A percentile compares a stretch with the other conserved stretches of the same genome.
Evolutionary conservation across 2,888 invertebrate genomes (phyloP).

Genomic region (Cordilura impudica): DNA sequence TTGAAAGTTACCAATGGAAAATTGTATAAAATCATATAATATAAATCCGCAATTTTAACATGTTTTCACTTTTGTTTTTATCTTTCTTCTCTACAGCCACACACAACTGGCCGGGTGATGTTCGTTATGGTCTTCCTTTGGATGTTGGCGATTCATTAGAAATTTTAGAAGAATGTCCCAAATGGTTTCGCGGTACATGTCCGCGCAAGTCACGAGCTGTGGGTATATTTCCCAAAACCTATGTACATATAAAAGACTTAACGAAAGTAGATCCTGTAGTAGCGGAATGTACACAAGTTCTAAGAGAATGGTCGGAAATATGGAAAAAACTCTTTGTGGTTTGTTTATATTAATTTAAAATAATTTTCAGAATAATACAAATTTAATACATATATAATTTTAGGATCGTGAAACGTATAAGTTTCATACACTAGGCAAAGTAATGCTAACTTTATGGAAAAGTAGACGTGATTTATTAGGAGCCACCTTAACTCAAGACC

Average conservation of each 20-base stretch:
- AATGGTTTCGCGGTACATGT: slow-evolving; percentile 92
- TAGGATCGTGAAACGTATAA: slow-evolving; percentile 91
- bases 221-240: slow-evolving; percentile 88
- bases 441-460: slow-evolving; percentile 93
- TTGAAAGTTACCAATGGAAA: too few species aligned
- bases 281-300: slow-evolving; percentile 91
- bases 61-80: slow-evolving; percentile 42
- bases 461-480: slow-evolving; percentile 90
- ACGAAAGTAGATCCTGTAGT: slow-evolving; percentile 94
- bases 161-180: slow-evolving; percentile 90
- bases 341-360: slow-evolving; percentile 71
- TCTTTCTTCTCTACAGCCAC: slow-evolving; percentile 81
- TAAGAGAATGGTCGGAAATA: slow-evolving; percentile 94
- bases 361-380: not conserved
- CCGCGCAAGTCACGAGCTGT: slow-evolving; percentile 84
- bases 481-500: slow-evolving; percentile 94
- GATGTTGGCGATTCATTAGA: slow-evolving; percentile 96
- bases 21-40: too few species aligned
- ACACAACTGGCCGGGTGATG: slow-evolving; percentile 92
- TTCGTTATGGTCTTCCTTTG: slow-evolving; percentile 87
- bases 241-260: slow-evolving; percentile 91
- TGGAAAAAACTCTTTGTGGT: slow-evolving; percentile 97
- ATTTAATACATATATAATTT: slow-evolving; percentile 61
- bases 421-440: slow-evolving; percentile 90
- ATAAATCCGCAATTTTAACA: too few species aligned